Evolutionary conservation across 2,888 invertebrate species (phyloP).

Genomic region (Malachius bipustulatus): DNA sequence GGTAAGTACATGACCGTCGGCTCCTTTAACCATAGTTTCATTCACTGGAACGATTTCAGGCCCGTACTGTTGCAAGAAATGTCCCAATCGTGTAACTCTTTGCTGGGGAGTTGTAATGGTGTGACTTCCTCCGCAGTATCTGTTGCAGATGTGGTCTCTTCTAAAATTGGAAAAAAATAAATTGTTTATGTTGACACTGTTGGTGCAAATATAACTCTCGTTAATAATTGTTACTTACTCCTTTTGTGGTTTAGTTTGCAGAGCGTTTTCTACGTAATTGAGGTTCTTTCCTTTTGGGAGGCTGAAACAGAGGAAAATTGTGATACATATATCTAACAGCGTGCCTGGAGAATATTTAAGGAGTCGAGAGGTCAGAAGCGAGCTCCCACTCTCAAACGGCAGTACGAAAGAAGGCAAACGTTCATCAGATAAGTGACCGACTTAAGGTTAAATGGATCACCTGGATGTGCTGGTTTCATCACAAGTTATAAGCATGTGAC

Average conservation of each 20-base stretch:
- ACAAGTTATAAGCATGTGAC: too few relatives aligned
- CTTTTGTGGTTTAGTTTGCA: constrained; percentile 27
- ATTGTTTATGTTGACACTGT: too few relatives aligned
- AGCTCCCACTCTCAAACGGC: too few relatives aligned
- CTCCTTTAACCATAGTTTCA: constrained; percentile 29
- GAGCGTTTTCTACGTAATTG: constrained; percentile 35
- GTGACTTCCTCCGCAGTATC: constrained; percentile 70
- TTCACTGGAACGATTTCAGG: constrained; percentile 47
- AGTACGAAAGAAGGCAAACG: too few relatives aligned
- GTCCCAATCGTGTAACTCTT: constrained; percentile 51
- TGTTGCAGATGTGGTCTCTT: constrained; percentile 47
- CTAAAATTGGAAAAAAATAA: constrained; percentile 19
- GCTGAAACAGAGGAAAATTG: constrained; percentile 24
- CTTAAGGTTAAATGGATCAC: too few relatives aligned
- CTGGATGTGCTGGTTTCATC: too few relatives aligned
- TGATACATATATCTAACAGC: too few relatives aligned
- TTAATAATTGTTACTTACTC: constrained; percentile 19
- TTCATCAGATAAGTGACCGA: too few relatives aligned
- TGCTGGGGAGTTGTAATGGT: constrained; percentile 61
- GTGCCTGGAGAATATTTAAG: too few relatives aligned
- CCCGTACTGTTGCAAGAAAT: constrained; percentile 55
- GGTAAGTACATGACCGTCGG: constrained; percentile 28
- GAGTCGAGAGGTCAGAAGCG: too few relatives aligned
- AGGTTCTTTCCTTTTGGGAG: constrained; percentile 36
- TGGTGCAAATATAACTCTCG: not conserved